Percentiles rank a stretch among this genome's conserved stretches.
These are phyloP conservation scores for Indicator indicator DNA, from an alignment of 2,113 vertebrate genomes.

Conservation along the genomic window DNA sequence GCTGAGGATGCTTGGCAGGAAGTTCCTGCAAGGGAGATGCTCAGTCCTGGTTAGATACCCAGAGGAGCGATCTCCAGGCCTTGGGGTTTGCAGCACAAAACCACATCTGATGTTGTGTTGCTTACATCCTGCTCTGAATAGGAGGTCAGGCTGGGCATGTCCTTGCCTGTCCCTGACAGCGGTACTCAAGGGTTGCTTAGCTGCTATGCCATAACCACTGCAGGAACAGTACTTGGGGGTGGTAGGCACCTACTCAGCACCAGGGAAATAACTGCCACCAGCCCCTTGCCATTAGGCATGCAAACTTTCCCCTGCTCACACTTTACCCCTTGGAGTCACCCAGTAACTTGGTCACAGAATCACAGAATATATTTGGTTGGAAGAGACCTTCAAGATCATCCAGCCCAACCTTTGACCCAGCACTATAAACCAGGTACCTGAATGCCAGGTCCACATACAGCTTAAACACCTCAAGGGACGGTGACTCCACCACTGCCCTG, in stretches of 20 bases:
- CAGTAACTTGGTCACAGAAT: not conserved
- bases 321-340: not conserved
- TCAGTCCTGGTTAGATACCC: accelerated
- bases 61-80: not conserved
- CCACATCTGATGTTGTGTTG: not conserved
- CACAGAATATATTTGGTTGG: no score
- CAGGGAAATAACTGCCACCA: not conserved
- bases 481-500: no score
- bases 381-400: no score
- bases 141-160: not conserved
- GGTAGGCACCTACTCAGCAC: not conserved
- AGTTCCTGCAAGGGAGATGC: not conserved
- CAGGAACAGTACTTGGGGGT: not conserved
- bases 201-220: not conserved
- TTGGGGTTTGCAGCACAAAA: not conserved
- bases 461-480: no score
- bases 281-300: not conserved
- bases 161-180: not conserved
- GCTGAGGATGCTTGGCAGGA: not conserved
- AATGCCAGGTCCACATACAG: no score
- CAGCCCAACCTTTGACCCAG: no score
- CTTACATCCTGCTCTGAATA: not conserved
- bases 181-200: not conserved
- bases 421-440: no score
- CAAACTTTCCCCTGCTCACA: not conserved